Evolutionary conservation across 2,888 invertebrate species (phyloP), one percentile per base, ranked within the genome.

Genomic region (Ennomos fuscantarius): DNA sequence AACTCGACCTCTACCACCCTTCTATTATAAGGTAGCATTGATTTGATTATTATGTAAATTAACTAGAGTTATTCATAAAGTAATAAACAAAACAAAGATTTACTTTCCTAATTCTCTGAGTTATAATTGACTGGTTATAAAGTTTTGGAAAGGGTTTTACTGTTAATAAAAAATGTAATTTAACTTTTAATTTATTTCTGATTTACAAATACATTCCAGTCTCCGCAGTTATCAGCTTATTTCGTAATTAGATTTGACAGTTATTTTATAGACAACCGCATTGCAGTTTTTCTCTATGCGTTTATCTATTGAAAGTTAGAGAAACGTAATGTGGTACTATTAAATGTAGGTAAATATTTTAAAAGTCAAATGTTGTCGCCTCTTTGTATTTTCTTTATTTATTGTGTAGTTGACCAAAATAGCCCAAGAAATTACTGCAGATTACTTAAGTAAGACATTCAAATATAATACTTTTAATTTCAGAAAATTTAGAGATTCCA

Each of bases 201-300:
- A 55, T 81, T 78, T 60, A 66, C 76, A 33, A 70, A 73, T 12
- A 72, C 61, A 3, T 44, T 81, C 11, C 78, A 84, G 58, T 61
- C 34, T 8, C 75, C 15, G 0, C 80, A 78, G 58, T 59, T 86
- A 8, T 63, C 78, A 2, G 54, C 69, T 11, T 73, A 70, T 3
- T 60, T 84, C 42, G 60, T 78, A 51, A 35, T 81, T 32, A 77
- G 60, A 36, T 67, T 72, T 0, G 66, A 52, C 9, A 76, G 82
- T 59, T 64, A 82, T 49, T 74, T 84, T 5, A 79, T 76, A 5
- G 3, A 79, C 76, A 6, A 84, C 82, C 9, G 79, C 77, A 2
- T 72, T 84, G 12, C 84, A 84, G 59, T 76, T 86, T 59, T 66
- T 86, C 62, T 80, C 83, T 33, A 86, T 84, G 68, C 60, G 66